These are phyloP conservation scores for Meandrina meandrites DNA, from an alignment of 92 coral and sea anemone species.

Conservation along the genomic window DNA sequence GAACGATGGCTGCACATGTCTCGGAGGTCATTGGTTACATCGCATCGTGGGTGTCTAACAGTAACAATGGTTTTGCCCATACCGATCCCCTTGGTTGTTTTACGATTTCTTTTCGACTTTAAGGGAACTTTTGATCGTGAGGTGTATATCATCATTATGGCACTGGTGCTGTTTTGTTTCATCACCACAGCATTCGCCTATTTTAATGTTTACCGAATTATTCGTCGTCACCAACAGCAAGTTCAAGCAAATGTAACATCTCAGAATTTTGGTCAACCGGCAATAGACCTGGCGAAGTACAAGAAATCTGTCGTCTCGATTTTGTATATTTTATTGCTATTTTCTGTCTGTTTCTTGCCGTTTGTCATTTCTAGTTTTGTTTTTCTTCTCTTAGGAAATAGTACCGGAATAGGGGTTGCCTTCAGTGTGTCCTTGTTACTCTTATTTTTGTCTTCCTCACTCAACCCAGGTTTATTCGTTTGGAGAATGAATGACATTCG, in stretches of 20 bases:
- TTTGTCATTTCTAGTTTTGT: neutral
- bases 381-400: neutral
- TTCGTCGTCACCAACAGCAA: constrained; percentile 6
- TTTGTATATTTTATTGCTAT: neutral
- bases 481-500: constrained; percentile 27
- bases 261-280: constrained; percentile 1
- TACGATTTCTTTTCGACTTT: neutral
- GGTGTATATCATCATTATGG: neutral
- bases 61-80: neutral
- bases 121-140: neutral
- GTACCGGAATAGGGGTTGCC: neutral
- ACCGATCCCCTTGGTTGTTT: neutral
- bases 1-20: constrained; percentile 26
- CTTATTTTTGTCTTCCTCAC: neutral
- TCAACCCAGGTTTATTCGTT: constrained; percentile 8
- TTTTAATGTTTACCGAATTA: constrained; percentile 5
- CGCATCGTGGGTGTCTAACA: neutral
- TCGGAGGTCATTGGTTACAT: neutral
- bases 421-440: neutral
- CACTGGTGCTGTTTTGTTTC: neutral
- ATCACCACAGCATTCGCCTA: neutral
- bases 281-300: constrained; percentile 4
- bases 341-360: neutral
- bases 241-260: neutral
- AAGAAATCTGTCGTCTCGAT: constrained; percentile 16